Evolutionary conservation across 2,888 invertebrate genomes (phyloP), one percentile per base, ranked within the genome.

Genomic region (Helicoverpa assulta): DNA sequence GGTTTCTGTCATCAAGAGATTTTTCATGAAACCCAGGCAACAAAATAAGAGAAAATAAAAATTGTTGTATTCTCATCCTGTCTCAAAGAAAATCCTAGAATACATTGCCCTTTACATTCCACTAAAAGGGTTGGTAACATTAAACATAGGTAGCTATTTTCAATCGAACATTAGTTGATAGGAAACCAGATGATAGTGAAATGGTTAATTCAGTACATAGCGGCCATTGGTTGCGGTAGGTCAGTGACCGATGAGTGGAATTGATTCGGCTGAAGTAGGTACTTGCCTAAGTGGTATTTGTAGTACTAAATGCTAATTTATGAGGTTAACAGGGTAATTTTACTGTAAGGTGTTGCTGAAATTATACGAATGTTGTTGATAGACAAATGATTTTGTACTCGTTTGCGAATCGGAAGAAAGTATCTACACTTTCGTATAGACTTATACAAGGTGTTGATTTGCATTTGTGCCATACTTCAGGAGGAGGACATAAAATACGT

Each of bases 171-270:
- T 50, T 12, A 2, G 37, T 37, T 12, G 14, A 67, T 55, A 65
- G 18, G 58, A 19, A 55, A 7, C 55, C 55, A 50, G 62, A 69
- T 54, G 52, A 53, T 59, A 68, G 58, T 37, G 18, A 53, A 65
- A 75, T 56, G 76, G 65, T 75, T 62, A 51, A 58, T 70, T 65
- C 55, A 33, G 58, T 56, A 72, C 55, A 57, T 18, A 58, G 57
- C 67, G 18, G 67, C 70, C 73, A 69, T 80, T 71, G 59, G 54
- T 78, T 85, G 75, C 65, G 81, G 79, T 83, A 86, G 88, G 87
- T 87, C 85, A 86, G 84, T 78, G 87, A 85, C 85, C 85, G 81
- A 62, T 12, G 66, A 56, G 50, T 57, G 64, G 60, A 70, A 64
- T 71, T 78, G 69, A 81, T 81, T 75, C 59, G 69, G 69, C 72